Evolutionary conservation across 2,113 vertebrate genomes (phyloP), one percentile per base, ranked within the genome.

Genomic region (Alaudala cheleensis): DNA sequence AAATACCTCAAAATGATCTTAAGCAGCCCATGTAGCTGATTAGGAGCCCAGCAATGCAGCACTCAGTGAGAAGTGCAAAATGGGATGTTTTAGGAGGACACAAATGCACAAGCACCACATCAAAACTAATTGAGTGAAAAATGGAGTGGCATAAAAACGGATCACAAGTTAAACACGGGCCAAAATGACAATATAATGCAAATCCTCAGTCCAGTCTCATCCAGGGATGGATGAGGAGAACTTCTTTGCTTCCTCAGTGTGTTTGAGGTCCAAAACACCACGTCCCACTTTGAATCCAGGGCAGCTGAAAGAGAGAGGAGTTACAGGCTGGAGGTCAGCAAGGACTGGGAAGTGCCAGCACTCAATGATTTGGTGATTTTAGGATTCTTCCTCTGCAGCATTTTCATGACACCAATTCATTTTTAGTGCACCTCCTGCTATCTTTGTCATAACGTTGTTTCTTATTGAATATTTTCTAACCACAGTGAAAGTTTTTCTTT

Each of bases 201-300:
- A 51, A 33, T 72, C n/a, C 29, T 34, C 60, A 67, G n/a, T 20
- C 49, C 49, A 37, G 37, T n/a, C 69, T 83, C 72, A 22, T 7
- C 29, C 1, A 2, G 44, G 47, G 33, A 2, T 53, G 57, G 14
- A 9, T 10, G 24, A 24, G 56, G 44, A 56, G 3, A 5, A n/a
- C 44, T 47, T 49, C n/a, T 65, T 65, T 23, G 34, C 60, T 86
- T 73, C 39, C 47, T 81, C 23, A 16, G 21, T 11, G 15, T 2
- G 0, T 20, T 54, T 62, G 60, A 71, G 56, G 42, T n/a, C 14
- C 15, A 4, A n/a, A 78, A 13, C 25, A 11, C 9, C 0, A 0
- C 9, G 3, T n/a, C 70, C 65, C 14, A 1, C 34, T 64, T 29
- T 5, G 64, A 50, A 8, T 11, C 26, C 4, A 0, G 26, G 1